Percentiles rank a stretch among this genome's conserved stretches.
Evolutionary conservation across 2,888 invertebrate genomes (phyloP).

Genomic region (Xestia ashworthii): DNA sequence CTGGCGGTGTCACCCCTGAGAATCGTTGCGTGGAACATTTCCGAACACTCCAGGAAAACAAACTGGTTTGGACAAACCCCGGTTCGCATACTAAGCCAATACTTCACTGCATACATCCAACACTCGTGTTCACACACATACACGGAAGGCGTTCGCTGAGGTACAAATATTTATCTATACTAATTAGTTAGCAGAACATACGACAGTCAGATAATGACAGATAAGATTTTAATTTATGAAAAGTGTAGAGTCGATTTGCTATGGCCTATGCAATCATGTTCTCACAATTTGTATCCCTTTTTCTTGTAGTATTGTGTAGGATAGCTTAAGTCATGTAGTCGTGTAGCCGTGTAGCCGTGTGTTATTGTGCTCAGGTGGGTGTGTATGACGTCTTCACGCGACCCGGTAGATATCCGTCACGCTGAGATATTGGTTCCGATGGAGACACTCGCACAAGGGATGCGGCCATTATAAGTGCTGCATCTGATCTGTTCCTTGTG

Average conservation of each 20-base stretch:
- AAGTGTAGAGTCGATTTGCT: background rate
- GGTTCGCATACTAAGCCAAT: background rate
- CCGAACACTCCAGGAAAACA: background rate
- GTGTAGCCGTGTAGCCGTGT: background rate
- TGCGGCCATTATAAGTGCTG: slow-evolving; percentile 5
- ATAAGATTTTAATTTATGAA: background rate
- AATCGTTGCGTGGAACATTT: slow-evolving; percentile 10
- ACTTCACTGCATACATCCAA: background rate
- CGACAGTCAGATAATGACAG: background rate
- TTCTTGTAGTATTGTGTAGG: background rate
- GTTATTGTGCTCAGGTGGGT: slow-evolving; percentile 12
- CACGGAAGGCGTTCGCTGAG: background rate
- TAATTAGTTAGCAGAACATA: background rate
- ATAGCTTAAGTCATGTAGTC: too few relatives aligned
- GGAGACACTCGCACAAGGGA: slow-evolving; percentile 14
- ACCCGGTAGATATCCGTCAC: slow-evolving; percentile 22
- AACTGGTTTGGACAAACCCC: background rate
- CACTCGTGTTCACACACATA: background rate
- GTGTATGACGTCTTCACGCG: slow-evolving; percentile 12
- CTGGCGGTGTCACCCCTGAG: background rate
- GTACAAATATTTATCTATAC: background rate
- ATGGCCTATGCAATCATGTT: background rate
- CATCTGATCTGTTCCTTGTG: slow-evolving; percentile 27
- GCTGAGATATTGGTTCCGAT: slow-evolving; percentile 30
- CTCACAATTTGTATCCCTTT: background rate